Evolutionary conservation across 2,888 invertebrate genomes (phyloP).

Genomic region (Liopterus haemorrhoidalis): DNA sequence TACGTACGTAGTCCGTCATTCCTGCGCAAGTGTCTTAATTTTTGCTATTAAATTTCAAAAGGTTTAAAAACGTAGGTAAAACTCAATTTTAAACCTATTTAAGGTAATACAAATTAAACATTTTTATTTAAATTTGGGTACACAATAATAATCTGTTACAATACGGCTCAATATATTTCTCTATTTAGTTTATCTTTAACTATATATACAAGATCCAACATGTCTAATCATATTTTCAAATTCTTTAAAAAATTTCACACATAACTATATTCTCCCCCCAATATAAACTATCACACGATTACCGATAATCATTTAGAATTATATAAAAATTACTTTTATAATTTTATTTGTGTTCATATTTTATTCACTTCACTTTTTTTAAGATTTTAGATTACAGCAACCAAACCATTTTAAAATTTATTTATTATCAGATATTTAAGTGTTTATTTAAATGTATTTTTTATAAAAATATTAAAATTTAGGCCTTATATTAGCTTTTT

Average conservation of each 20-base stretch:
- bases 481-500: too few species aligned
- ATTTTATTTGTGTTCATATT: conserved; percentile 4
- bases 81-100: too few species aligned
- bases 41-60: too few species aligned
- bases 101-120: conserved; percentile 19
- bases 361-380: background rate
- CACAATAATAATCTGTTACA: conserved; percentile 21
- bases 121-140: conserved; percentile 24
- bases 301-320: conserved; percentile 19
- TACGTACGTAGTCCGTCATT: too few species aligned
- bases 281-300: conserved; percentile 22
- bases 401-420: background rate
- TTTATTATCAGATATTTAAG: background rate
- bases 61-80: too few species aligned
- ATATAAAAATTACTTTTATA: conserved; percentile 1
- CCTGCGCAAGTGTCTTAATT: too few species aligned
- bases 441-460: background rate
- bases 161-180: conserved; percentile 16
- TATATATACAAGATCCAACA: conserved; percentile 22
- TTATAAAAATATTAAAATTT: too few species aligned
- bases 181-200: conserved; percentile 14
- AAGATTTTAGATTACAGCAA: background rate
- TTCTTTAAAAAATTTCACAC: conserved; percentile 21
- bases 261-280: conserved; percentile 17
- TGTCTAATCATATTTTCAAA: too few species aligned